These are phyloP conservation scores for Corythaeola cristata DNA, from an alignment of 2,113 vertebrate genomes.

Conservation along the genomic window DNA sequence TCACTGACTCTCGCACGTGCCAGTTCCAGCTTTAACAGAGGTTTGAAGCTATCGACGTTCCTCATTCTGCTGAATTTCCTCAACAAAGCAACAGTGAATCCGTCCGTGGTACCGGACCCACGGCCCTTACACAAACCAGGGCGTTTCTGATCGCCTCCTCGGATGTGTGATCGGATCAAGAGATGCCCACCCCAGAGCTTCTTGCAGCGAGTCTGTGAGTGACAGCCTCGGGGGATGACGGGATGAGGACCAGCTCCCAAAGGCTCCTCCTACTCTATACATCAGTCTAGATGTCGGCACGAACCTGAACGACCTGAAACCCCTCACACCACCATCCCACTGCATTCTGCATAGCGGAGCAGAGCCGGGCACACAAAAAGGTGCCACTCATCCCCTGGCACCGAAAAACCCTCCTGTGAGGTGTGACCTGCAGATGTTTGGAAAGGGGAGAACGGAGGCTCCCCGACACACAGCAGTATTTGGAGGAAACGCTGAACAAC, in stretches of 20 bases:
- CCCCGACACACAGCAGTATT: rapidly evolving
- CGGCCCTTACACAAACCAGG: rapidly evolving
- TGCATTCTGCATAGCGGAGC: rapidly evolving
- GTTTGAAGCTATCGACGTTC: background rate
- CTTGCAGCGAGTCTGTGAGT: rapidly evolving
- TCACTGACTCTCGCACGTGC: background rate
- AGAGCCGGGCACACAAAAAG: background rate
- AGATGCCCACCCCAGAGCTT: rapidly evolving
- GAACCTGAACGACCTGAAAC: background rate
- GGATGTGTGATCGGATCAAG: rapidly evolving
- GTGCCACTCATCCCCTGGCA: rapidly evolving
- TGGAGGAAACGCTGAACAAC: too few species aligned
- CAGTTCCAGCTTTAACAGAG: background rate
- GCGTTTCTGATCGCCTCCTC: background rate
- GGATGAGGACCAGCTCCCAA: background rate
- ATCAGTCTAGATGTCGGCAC: background rate
- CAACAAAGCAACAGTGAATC: background rate
- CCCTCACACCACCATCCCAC: rapidly evolving
- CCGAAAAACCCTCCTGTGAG: background rate
- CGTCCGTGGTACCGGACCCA: rapidly evolving
- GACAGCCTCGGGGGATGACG: rapidly evolving
- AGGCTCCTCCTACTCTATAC: background rate
- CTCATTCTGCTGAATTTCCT: background rate
- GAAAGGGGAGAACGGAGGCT: background rate
- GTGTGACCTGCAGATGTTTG: background rate